Evolutionary conservation across 1,140 invertebrate species (phyloP).

Genomic region (Aphidius gifuensis): DNA sequence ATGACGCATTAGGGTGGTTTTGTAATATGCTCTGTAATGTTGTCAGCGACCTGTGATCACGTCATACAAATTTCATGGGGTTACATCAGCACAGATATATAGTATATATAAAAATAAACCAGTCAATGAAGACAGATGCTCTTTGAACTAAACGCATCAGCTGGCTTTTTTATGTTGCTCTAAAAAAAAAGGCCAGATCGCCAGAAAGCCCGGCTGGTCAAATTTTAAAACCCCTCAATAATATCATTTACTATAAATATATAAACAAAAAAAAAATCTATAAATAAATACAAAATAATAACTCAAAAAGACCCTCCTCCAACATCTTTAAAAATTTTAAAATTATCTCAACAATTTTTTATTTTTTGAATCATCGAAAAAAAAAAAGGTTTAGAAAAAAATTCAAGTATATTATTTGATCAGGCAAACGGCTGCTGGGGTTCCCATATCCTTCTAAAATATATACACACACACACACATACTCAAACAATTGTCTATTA

Average conservation of each 20-base stretch:
- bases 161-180: conserved; percentile 31
- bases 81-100: background rate
- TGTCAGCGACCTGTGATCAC: conserved; percentile 15
- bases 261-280: too few relatives aligned
- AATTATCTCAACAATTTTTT: too few relatives aligned
- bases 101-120: conserved; percentile 12
- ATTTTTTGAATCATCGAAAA: conserved; percentile 11
- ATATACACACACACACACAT: background rate
- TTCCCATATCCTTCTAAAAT: conserved; percentile 37
- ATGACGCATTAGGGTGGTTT: conserved; percentile 21
- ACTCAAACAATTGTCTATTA: background rate
- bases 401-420: conserved; percentile 47
- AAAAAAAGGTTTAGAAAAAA: conserved; percentile 34
- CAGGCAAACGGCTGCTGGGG: conserved; percentile 48
- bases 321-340: too few relatives aligned
- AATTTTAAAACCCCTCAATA: too few relatives aligned
- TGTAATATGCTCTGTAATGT: conserved; percentile 26
- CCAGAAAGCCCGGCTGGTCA: too few relatives aligned
- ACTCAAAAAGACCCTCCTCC: too few relatives aligned
- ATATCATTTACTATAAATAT: too few relatives aligned
- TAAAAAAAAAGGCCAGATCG: conserved; percentile 17
- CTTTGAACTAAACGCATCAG: conserved; percentile 37
- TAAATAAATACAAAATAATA: too few relatives aligned
- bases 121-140: conserved; percentile 41
- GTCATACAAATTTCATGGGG: conserved; percentile 6